Base-by-base conservation (phyloP, 53 echinoderm and acorn worm genomes). In the Echinometra lucunter region DNA sequence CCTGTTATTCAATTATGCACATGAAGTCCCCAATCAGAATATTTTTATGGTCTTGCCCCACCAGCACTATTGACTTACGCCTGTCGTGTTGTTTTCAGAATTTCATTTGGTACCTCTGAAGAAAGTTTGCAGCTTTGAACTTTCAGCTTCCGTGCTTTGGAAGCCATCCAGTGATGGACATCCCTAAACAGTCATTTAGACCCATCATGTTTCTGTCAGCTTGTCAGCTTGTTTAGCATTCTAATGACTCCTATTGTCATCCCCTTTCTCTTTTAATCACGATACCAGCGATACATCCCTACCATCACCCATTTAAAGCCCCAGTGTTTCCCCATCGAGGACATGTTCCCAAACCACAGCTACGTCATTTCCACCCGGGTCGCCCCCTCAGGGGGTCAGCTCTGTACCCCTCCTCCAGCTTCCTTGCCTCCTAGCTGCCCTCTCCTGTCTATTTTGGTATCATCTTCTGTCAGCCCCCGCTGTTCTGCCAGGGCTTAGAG, bases 311-410 rank as follows among this genome's bases (percentile, higher is more conserved):
- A 13, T 30, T 28, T 2, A 32, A 32, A 8, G 28, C 32, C 72
- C 72, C 72, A 72, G 72, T 72, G 34, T 32, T 15, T 35, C 72
- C 72, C 72, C 35, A 72, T 72, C 35, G 12, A 32, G 35, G 72
- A 72, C 35, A 35, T 35, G 35, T 35, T 11, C 72, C 72, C 35
- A 32, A 72, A 72, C 72, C 35, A 35, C 72, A 72, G 72, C 72
- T 72, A 72, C 72, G 72, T 72, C 72, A 72, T 72, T 13, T 72
- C 72, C 72, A 72, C 72, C 70, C 35, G 35, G 72, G 72, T 35
- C 35, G 12, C 35, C 72, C 72, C 72, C 16, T 72, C 13, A 34
- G 72, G 72, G 70, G 72, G 72, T 32, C 72, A 32, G 72, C 72
- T 11, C 72, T 34, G 72, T 16, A 63, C 72, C 72, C 70, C 72